Percentiles rank a stretch among this genome's conserved stretches.
Evolutionary conservation across 2,888 invertebrate genomes (phyloP).

Genomic region (Amphipyra berbera): DNA sequence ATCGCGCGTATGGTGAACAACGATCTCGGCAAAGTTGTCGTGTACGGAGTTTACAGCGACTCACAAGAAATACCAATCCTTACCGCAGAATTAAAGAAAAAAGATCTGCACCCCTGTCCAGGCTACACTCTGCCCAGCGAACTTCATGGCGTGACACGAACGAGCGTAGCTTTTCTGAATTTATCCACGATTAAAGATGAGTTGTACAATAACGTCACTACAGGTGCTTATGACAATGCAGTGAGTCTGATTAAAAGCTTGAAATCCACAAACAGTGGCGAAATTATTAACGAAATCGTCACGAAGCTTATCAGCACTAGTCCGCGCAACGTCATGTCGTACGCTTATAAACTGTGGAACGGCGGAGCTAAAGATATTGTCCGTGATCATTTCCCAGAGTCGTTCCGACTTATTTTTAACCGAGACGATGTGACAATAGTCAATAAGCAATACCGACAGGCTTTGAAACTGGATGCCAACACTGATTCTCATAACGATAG

Average conservation of each 20-base stretch:
- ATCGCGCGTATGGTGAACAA: constrained; percentile 64
- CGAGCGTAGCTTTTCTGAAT: constrained; percentile 58
- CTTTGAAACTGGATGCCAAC: constrained; percentile 55
- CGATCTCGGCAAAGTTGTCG: constrained; percentile 59
- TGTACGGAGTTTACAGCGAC: constrained; percentile 54
- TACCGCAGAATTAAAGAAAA: constrained; percentile 43
- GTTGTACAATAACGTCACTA: constrained; percentile 50
- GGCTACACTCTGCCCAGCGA: constrained; percentile 46
- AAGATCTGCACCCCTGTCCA: constrained; percentile 42
- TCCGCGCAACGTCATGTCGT: constrained; percentile 51
- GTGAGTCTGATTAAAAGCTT: constrained; percentile 48
- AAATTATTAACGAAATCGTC: constrained; percentile 38
- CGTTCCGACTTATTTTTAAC: constrained; percentile 56
- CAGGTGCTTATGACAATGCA: constrained; percentile 53
- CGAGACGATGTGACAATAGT: constrained; percentile 56
- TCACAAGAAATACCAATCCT: constrained; percentile 55
- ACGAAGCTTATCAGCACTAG: constrained; percentile 42
- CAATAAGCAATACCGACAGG: constrained; percentile 47
- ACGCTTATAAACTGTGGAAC: constrained; percentile 62
- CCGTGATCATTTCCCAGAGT: constrained; percentile 55
- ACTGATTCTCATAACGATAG: constrained; percentile 51
- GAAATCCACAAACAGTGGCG: constrained; percentile 24
- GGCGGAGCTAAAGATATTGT: constrained; percentile 47
- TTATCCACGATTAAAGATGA: constrained; percentile 36
- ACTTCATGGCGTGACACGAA: constrained; percentile 55